Base-by-base conservation (phyloP, 2,797 vertebrate genomes). In the Cygnus olor region DNA sequence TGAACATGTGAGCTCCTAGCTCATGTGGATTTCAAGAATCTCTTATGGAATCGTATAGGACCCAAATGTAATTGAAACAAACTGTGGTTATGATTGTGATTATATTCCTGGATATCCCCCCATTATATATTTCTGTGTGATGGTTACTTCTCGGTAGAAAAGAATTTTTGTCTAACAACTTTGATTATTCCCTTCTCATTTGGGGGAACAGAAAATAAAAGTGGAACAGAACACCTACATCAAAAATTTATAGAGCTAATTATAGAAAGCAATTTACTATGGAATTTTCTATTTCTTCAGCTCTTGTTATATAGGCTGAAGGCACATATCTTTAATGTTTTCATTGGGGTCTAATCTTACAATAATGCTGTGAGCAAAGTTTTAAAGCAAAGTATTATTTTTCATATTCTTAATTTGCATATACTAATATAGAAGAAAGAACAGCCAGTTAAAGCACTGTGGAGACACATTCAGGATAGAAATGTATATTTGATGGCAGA, bases 251-350 rank as follows among this genome's bases (percentile, higher is more conserved):
- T 54, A 83, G 45, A 64, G 36, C 40, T 88, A 80, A 74, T 57
- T 32, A 47, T 38, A 74, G 57, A 82, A 90, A 80, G 34, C 71
- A 42, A 68, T 92, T 89, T 90, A 57, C 54, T 42, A 30, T 40
- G 27, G 38, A 85, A 83, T 92, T 89, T 93, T 93, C 63, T 92
- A 11, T 80, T 90, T 92, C 66, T 76, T 93, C 77, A 86, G 24
- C 47, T 85, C 40, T 80, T 89, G 36, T 66, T 88, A 14, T 28
- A 32, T 18, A 53, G 32, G 21, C 85, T 88, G 51, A 88, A 86
- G 47, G 44, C 56, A 63, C 15, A 15, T 22, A 40, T 73, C 54
- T 79, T 60, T n/a, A 84, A 81, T 80, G 70, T 65, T 85, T 96
- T 86, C 47, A 21, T 20, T 93, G 51, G 54, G 12, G 14, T 60